Evolutionary conservation across 2,113 vertebrate species (phyloP), one percentile per base, ranked within the genome.

Genomic region (Entomyzon cyanotis): DNA sequence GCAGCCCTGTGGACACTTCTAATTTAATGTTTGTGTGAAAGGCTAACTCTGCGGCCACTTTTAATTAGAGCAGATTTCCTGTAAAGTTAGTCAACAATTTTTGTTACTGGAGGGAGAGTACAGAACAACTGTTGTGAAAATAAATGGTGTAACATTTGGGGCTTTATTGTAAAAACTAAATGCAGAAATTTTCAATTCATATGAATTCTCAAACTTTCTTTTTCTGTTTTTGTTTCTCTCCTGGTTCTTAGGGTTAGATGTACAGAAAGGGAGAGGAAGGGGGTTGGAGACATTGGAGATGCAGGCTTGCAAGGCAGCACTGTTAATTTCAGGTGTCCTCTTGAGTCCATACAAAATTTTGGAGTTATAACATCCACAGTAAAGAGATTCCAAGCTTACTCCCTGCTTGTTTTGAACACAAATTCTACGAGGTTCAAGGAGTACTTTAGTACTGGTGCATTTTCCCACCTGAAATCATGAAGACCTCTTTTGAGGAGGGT

Each of bases 1-100:
- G 93, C 87, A 94, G 59, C 84, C 68, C 68, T 91, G 90, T 97
- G 93, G 94, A 96, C 95, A 93, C 82, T 91, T 90, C 55, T 88
- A 86, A 95, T 96, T 94, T 80, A 52, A 33, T 59, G 71, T 90
- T 94, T 79, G 58, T 59, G n/a, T 71, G 77, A 78, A 84, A 89
- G 84, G 82, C 68, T 95, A 93, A 67, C 90, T 86, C 68, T 94
- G 93, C 1, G 90, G 85, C 71, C 90, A 86, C 75, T 80, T 87
- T 58, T 91, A 96, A 89, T 95, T 94, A 88, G 75, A 52, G 28
- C 77, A 87, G 35, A 80, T 92, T 94, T 95, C 93, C 63, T 30
- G 55, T 42, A 5, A 84, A 85, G 55, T 65, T 70, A 83, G 82
- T 90, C 75, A 94, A 95, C 70, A 80, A 52, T 3, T 85, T 83